Percentiles rank a stretch among this genome's conserved stretches.
Evolutionary conservation across 2,113 vertebrate species (phyloP).

Genomic region (Vulpes vulpes): DNA sequence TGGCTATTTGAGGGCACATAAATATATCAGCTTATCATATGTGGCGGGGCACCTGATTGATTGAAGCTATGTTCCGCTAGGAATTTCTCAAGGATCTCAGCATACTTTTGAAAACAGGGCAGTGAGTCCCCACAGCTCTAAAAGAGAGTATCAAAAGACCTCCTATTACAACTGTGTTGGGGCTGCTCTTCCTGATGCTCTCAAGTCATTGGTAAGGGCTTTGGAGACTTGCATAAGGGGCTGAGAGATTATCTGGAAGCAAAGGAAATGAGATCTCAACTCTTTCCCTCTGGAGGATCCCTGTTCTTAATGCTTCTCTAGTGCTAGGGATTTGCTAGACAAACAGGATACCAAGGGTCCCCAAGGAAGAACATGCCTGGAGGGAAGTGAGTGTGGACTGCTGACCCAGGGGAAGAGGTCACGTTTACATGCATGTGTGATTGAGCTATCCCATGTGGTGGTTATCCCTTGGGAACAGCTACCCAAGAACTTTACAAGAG

Average conservation of each 20-base stretch:
- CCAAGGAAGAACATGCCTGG: background rate
- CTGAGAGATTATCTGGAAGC: background rate
- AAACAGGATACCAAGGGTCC: background rate
- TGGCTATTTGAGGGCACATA: accelerated
- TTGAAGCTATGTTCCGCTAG: background rate
- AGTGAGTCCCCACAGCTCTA: accelerated
- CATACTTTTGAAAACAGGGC: background rate
- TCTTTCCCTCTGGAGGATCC: background rate
- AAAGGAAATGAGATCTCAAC: background rate
- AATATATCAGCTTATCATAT: accelerated
- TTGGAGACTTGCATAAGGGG: too few relatives aligned
- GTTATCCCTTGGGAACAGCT: accelerated
- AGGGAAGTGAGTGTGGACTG: background rate
- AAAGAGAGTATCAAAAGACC: background rate
- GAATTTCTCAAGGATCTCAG: background rate
- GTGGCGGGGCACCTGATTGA: accelerated
- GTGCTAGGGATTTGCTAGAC: background rate
- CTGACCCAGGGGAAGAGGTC: background rate
- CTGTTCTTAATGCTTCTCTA: background rate
- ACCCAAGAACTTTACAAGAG: background rate
- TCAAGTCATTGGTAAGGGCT: background rate
- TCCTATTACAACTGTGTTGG: background rate
- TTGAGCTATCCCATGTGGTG: background rate
- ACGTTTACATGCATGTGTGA: background rate
- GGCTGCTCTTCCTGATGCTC: background rate